phyloP scores from a whole-genome alignment of 2,888 invertebrate species.

The Morpho deidamia region DNA sequence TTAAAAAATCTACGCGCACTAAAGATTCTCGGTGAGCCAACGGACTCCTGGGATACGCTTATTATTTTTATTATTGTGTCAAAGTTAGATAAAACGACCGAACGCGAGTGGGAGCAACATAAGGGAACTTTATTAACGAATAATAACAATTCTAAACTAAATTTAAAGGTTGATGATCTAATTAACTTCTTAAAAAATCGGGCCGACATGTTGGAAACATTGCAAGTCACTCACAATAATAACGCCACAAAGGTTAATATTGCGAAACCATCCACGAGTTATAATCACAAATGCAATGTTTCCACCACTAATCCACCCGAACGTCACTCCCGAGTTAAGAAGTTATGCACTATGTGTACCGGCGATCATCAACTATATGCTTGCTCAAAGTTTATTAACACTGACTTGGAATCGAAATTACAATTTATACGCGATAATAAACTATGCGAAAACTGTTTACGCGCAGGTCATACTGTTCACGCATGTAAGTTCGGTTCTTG shows the following conservation, averaged over 20 bases:
- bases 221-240: too few species aligned
- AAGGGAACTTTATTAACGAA: too few species aligned
- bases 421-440: background rate
- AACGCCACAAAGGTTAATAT: too few species aligned
- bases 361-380: background rate
- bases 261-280: too few species aligned
- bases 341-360: background rate
- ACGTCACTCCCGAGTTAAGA: background rate
- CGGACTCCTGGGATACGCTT: too few species aligned
- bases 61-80: too few species aligned
- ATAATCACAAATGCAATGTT: too few species aligned
- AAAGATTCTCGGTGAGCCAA: background rate
- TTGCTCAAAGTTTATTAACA: background rate
- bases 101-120: too few species aligned
- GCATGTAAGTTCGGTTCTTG: background rate
- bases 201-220: background rate
- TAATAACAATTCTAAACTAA: too few species aligned
- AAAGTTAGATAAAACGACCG: too few species aligned
- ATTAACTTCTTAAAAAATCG: background rate
- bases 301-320: background rate
- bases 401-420: background rate
- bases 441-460: background rate
- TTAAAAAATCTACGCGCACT: constrained; percentile 20
- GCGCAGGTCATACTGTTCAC: background rate
- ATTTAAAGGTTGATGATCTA: background rate